A percentile compares a stretch with the other conserved stretches of the same genome.
Conservation (phyloP, 64 coral and sea anemone species). For the Montipora cactus region DNA sequence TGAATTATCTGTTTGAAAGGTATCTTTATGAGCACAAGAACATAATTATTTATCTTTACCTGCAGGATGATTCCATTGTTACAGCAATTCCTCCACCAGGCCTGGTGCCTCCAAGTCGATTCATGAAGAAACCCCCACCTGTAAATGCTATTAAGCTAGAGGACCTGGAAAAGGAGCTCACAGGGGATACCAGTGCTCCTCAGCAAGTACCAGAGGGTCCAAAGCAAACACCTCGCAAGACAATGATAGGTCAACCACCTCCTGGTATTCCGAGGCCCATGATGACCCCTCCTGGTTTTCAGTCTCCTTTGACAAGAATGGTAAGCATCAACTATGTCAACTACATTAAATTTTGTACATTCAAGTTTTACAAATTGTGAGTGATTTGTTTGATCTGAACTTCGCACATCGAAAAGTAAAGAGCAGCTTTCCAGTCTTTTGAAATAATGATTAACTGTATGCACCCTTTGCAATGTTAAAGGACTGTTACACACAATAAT, state of each 20-base stretch:
- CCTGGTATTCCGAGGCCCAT: conserved; percentile 82
- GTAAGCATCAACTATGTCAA: background rate
- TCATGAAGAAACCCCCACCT: conserved; percentile 70
- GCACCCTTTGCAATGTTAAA: too few species aligned
- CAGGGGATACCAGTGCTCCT: conserved; percentile 16
- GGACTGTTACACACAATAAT: too few species aligned
- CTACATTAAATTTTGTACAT: too few species aligned
- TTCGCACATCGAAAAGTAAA: too few species aligned
- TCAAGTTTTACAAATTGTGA: too few species aligned
- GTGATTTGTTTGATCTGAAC: too few species aligned
- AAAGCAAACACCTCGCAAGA: conserved; percentile 26
- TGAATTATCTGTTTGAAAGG: too few species aligned
- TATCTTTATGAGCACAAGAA: too few species aligned
- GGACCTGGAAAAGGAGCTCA: conserved; percentile 83
- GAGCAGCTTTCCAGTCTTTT: too few species aligned
- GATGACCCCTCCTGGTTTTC: conserved; percentile 53
- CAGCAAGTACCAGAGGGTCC: conserved; percentile 34
- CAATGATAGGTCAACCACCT: conserved; percentile 72
- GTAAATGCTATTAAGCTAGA: conserved; percentile 79
- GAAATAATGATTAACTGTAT: too few species aligned
- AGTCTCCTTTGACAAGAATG: conserved; percentile 19
- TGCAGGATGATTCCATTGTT: conserved; percentile 89
- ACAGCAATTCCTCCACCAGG: conserved; percentile 69
- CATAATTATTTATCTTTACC: background rate
- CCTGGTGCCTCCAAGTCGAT: conserved; percentile 84